phyloP scores from a whole-genome alignment of 1,140 invertebrate species.

The Drosophila pseudoobscura region DNA sequence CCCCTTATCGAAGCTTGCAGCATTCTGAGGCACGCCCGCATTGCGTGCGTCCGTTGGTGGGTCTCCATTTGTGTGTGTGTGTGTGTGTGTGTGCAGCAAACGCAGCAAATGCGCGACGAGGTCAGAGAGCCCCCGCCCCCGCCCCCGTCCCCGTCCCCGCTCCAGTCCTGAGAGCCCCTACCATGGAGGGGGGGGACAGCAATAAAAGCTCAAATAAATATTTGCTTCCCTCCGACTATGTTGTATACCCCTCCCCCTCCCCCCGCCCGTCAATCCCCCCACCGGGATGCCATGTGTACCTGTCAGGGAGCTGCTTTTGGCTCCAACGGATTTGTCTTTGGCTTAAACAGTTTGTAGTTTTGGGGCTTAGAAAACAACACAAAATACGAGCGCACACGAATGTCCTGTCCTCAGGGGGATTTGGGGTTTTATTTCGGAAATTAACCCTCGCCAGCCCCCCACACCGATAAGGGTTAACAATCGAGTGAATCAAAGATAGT shows the following conservation, averaged over 20 bases:
- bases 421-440: background rate
- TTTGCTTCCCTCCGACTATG: conserved; percentile 31
- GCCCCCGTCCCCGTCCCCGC: no score
- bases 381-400: conserved; percentile 22
- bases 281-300: conserved; percentile 15
- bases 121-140: background rate
- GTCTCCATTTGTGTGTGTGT: no score
- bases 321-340: conserved; percentile 44
- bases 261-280: background rate
- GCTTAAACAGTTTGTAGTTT: conserved; percentile 51
- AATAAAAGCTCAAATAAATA: conserved; percentile 72
- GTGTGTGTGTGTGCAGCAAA: conserved; percentile 47
- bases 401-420: conserved; percentile 34
- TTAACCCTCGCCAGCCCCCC: conserved; percentile 1
- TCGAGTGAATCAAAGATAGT: background rate
- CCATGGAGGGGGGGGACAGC: conserved; percentile 40
- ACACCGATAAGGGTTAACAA: conserved; percentile 15
- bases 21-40: conserved; percentile 75
- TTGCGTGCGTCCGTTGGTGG: conserved; percentile 41
- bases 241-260: no score
- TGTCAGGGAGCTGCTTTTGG: conserved; percentile 39
- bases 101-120: conserved; percentile 23
- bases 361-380: conserved; percentile 39
- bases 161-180: conserved; percentile 23
- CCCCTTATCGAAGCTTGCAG: conserved; percentile 68